These are phyloP conservation scores for Augiades crinisus DNA, from an alignment of 2,888 invertebrate species.

Conservation along the genomic window DNA sequence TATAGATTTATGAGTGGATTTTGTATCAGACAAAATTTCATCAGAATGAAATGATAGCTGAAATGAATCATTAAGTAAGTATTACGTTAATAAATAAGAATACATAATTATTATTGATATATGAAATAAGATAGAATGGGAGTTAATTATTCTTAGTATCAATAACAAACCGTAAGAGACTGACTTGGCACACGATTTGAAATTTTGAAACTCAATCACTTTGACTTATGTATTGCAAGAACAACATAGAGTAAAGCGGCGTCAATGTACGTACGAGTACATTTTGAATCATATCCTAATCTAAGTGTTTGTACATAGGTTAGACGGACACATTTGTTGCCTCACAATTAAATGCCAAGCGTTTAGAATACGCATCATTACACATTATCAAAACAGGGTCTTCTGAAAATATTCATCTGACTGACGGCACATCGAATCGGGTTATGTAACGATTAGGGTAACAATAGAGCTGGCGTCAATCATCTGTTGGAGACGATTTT, in stretches of 20 bases:
- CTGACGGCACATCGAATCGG: conserved; percentile 69
- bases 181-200: too few species aligned
- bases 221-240: conserved; percentile 11
- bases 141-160: too few species aligned
- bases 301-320: conserved; percentile 51
- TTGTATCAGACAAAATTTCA: conserved; percentile 11
- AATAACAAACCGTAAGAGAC: neutral
- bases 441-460: conserved; percentile 64
- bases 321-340: conserved; percentile 65
- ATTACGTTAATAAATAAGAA: neutral
- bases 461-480: conserved; percentile 70
- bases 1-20: conserved; percentile 8
- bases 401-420: conserved; percentile 64
- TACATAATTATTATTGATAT: too few species aligned
- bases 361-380: conserved; percentile 74
- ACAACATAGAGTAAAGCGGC: neutral
- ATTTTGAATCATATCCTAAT: neutral
- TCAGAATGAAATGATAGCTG: conserved; percentile 1
- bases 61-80: conserved; percentile 18
- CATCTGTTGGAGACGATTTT: conserved; percentile 75
- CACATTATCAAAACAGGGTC: conserved; percentile 69
- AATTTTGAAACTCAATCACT: neutral
- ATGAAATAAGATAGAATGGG: neutral
- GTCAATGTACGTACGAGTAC: conserved; percentile 2
- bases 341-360: conserved; percentile 76